phyloP scores from a whole-genome alignment of 2,888 invertebrate genomes.

The Drosophila hamatofila region DNA sequence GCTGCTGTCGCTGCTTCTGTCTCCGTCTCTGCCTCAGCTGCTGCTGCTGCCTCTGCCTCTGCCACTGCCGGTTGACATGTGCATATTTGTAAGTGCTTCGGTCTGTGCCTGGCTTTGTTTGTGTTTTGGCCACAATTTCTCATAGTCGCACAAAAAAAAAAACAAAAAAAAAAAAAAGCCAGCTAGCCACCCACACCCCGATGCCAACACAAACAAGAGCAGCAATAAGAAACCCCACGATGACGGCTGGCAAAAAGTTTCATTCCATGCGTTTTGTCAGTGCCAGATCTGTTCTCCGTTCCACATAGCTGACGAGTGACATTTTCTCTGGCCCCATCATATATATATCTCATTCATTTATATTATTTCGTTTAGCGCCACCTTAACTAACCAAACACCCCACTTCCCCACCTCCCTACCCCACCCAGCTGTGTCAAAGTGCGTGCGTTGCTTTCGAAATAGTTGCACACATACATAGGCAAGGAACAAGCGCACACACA shows the following conservation, averaged over 20 bases:
- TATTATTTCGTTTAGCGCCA: conserved; percentile 73
- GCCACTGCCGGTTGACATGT: conserved; percentile 29
- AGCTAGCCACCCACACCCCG: conserved; percentile 9
- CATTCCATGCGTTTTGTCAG: conserved; percentile 61
- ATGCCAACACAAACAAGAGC: conserved; percentile 35
- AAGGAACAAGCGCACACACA: not conserved
- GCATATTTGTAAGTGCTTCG: conserved; percentile 47
- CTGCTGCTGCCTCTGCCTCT: not conserved
- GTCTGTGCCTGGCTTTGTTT: conserved; percentile 39
- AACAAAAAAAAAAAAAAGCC: conserved; percentile 27
- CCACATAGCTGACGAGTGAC: conserved; percentile 62
- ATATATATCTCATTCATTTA: conserved; percentile 69
- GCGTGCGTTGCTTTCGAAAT: conserved; percentile 66
- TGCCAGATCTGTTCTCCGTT: conserved; percentile 34
- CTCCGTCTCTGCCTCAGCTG: not conserved
- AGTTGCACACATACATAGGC: conserved; percentile 19
- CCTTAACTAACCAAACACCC: conserved; percentile 54
- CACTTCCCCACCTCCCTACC: not conserved
- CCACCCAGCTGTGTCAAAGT: conserved; percentile 42
- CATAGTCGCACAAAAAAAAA: conserved; percentile 42
- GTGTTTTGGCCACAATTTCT: conserved; percentile 60
- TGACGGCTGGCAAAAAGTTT: conserved; percentile 41
- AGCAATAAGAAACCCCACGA: conserved; percentile 35
- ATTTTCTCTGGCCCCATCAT: conserved; percentile 46
- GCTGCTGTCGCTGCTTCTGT: conserved; percentile 11